A percentile compares a stretch with the other conserved stretches of the same genome.
These are phyloP conservation scores for Solenodon paradoxus DNA, from an alignment of 2,113 vertebrate genomes.

Conservation along the genomic window DNA sequence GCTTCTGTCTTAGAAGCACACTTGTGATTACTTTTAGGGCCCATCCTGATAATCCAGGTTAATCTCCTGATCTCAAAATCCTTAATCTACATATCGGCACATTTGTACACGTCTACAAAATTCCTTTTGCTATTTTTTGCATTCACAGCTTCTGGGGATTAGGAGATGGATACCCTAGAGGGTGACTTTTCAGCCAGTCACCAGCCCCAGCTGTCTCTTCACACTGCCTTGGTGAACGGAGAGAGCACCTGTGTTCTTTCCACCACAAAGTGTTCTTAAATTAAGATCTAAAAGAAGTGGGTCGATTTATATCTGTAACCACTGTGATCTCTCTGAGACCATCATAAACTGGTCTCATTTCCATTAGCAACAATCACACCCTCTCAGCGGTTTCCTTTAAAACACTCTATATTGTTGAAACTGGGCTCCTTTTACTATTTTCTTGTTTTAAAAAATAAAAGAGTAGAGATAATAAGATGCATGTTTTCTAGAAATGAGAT, in stretches of 20 bases:
- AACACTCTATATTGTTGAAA: neutral
- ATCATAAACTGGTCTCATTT: neutral
- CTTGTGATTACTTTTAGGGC: neutral
- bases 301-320: neutral
- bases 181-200: neutral
- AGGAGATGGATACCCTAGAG: neutral
- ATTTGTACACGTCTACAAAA: neutral
- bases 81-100: neutral
- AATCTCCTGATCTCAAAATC: neutral
- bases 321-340: neutral
- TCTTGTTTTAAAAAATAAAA: conserved; percentile 23
- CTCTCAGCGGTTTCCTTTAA: neutral
- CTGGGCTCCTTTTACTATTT: neutral
- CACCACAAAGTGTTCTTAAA: neutral
- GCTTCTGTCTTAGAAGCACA: neutral
- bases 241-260: neutral
- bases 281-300: neutral
- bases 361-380: neutral
- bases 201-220: neutral
- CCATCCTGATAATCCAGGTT: neutral
- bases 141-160: neutral
- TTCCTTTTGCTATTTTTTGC: neutral
- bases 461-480: neutral
- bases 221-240: neutral
- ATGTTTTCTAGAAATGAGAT: neutral